Evolutionary conservation across 2,797 vertebrate genomes (phyloP), one percentile per base, ranked within the genome.

Genomic region (Craterocephalus amniculus): DNA sequence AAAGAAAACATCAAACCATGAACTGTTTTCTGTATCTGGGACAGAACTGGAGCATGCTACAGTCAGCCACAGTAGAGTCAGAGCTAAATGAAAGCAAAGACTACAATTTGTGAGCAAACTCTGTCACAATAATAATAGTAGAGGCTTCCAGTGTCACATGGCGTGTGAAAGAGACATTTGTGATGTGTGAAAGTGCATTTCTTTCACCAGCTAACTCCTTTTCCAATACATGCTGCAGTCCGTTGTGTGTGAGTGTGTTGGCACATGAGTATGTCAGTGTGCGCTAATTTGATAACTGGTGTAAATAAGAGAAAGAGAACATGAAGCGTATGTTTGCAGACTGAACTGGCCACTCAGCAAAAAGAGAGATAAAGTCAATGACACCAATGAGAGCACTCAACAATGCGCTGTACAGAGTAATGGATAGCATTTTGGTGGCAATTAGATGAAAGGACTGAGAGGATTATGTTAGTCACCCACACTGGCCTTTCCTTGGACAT

Each of bases 331-430:
- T 69, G 70, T 65, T 55, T 74, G 59, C 0, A 8, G 27, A 56
- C 32, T 72, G 56, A 67, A 82, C 11, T 65, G 74, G 72, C 14
- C 69, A 67, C 58, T 84, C 54, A 73, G 76, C 67, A 83, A 64
- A 78, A 80, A 68, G 61, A 68, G 61, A 52, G 67, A 54, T 74
- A 64, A 87, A 83, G 72, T 89, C 79, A 80, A 77, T 85, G 55
- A 58, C 31, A 49, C 49, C 67, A 74, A 80, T 83, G 67, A 79
- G 45, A 69, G 64, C 40, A 26, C 76, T 88, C 77, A 56, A 83
- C 27, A 24, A 52, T 5, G 43, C 45, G 27, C 22, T 35, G 26
- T 56, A 35, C 58, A 57, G 78, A 67, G 32, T 72, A 63, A 78
- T 73, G 43, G 62, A 71, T 72, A 75, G 72, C 54, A 27, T 80